Evolutionary conservation across 2,888 invertebrate species (phyloP), one percentile per base, ranked within the genome.

Genomic region (Tinea pellionella): DNA sequence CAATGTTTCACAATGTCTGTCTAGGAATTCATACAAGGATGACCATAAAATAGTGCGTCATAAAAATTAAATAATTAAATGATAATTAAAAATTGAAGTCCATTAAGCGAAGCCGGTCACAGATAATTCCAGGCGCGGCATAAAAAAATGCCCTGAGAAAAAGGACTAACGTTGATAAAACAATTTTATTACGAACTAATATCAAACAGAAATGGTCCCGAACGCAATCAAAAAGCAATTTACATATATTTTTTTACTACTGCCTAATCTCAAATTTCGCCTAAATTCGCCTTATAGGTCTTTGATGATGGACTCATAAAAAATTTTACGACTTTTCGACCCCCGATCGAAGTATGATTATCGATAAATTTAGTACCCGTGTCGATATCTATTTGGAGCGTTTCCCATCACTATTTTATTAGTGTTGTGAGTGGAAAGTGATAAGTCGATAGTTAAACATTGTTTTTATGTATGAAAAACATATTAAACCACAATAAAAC

Each of bases 201-300:
- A 62, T 61, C 61, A 24, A 24, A 24, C 3, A 24, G 3, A 59
- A 43, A 55, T 59, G 60, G 63, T 63, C 66, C 61, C 67, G 66
- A 66, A 65, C 64, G 69, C 66, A 72, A 74, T 77, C 75, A 73
- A 75, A 72, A 66, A 65, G 65, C 61, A 61, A 63, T 65, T 67
- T 67, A 71, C 72, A 74, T 80, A 70, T 80, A 79, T 72, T 37
- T 42, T 64, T 81, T 85, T 78, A 85, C 72, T 76, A 72, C 77
- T 65, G 66, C 68, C 77, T 80, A 80, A 86, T 85, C 83, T 82
- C 37, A 75, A 79, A 77, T 80, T 85, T 86, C 68, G 85, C 85
- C 71, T 70, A 75, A 74, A 80, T 84, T 84, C 74, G 82, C 82
- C 68, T 32, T 55, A 18, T 55, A 19, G 16, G 18, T 4, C 53